Evolutionary conservation across 2,797 vertebrate genomes (phyloP).

Genomic region (Sebastes reedi): DNA sequence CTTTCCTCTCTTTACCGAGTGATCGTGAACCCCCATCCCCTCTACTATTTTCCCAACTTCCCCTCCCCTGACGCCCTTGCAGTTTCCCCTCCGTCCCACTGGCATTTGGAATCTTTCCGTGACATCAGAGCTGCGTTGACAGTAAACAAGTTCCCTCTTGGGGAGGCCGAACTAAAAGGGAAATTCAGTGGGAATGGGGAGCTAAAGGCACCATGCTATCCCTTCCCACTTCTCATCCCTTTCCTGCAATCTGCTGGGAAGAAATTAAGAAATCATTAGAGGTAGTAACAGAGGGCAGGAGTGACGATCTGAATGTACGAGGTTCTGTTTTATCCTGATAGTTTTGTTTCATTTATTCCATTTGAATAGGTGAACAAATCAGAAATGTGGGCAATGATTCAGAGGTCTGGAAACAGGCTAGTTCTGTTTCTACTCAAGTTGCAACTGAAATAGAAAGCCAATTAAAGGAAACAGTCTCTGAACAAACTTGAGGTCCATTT

Average conservation of each 20-base stretch:
- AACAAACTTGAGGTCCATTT: not conserved
- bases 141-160: constrained; percentile 78
- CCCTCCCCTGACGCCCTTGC: constrained; percentile 25
- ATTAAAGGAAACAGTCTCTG: not conserved
- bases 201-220: constrained; percentile 7
- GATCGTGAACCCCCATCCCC: constrained; percentile 12
- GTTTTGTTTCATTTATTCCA: not conserved
- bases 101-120: constrained; percentile 77
- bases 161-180: constrained; percentile 56
- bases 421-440: not conserved
- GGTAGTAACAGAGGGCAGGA: not conserved
- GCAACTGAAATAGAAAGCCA: not conserved
- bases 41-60: constrained; percentile 43
- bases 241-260: constrained; percentile 1
- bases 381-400: not conserved
- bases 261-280: not conserved
- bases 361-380: not conserved
- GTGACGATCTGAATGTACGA: not conserved
- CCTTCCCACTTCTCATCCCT: not conserved
- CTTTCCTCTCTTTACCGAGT: not conserved
- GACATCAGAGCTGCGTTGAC: constrained; percentile 78
- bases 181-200: constrained; percentile 64
- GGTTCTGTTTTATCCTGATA: not conserved
- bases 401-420: not conserved
- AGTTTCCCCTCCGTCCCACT: constrained; percentile 39